A percentile compares a stretch with the other conserved stretches of the same genome.
These are phyloP conservation scores for Rutilus rutilus DNA, from an alignment of 2,113 vertebrate species.

Conservation along the genomic window DNA sequence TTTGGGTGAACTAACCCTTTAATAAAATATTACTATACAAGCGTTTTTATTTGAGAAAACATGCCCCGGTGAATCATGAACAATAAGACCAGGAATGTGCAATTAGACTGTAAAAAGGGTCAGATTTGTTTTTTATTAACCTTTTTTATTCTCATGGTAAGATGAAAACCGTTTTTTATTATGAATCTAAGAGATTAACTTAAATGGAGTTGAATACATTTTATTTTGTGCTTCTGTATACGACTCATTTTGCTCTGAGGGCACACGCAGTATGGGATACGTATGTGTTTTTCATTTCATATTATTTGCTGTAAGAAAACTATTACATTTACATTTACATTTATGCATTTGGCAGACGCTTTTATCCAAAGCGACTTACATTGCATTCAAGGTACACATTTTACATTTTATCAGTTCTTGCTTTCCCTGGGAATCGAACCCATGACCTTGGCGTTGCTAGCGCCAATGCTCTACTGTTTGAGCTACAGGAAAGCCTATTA, in stretches of 20 bases:
- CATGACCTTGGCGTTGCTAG: too few relatives aligned
- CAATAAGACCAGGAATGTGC: not conserved
- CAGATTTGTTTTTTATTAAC: not conserved
- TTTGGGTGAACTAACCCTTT: too few relatives aligned
- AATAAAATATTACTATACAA: not conserved
- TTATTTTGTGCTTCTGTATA: not conserved
- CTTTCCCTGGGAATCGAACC: too few relatives aligned
- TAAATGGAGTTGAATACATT: not conserved
- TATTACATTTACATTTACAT: too few relatives aligned
- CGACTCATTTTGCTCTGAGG: constrained; percentile 15
- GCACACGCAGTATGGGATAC: not conserved
- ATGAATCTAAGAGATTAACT: not conserved
- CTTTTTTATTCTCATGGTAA: not conserved
- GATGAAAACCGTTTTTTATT: not conserved
- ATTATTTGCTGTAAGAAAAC: constrained; percentile 8
- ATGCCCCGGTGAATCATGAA: not conserved
- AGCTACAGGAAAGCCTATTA: too few relatives aligned
- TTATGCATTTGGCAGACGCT: too few relatives aligned
- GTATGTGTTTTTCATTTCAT: not conserved
- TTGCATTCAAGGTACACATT: too few relatives aligned
- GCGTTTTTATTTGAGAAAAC: not conserved
- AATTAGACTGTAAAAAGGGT: not conserved
- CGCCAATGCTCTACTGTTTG: too few relatives aligned
- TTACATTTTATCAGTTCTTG: too few relatives aligned
- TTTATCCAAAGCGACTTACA: too few relatives aligned